These are phyloP conservation scores for Calameuta pallipes DNA, from an alignment of 2,888 invertebrate species.

Conservation along the genomic window DNA sequence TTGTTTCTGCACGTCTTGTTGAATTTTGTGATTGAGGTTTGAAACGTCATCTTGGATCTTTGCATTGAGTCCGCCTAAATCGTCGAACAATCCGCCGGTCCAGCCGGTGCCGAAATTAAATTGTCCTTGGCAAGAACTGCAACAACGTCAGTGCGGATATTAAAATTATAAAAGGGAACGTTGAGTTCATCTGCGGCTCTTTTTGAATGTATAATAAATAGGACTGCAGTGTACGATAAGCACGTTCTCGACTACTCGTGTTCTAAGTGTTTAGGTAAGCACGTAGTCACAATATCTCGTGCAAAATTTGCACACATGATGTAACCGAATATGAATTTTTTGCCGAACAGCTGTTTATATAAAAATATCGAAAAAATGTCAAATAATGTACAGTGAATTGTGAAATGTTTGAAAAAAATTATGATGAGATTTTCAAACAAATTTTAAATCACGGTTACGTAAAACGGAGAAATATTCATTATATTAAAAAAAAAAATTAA, in stretches of 20 bases:
- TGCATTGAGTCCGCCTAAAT: constrained; percentile 25
- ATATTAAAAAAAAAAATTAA: no score
- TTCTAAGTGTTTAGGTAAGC: not conserved
- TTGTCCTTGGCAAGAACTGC: constrained; percentile 26
- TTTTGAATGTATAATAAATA: not conserved
- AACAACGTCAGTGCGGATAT: not conserved
- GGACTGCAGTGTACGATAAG: not conserved
- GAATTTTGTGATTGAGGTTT: constrained; percentile 28
- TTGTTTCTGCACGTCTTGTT: constrained; percentile 25
- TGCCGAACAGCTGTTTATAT: not conserved
- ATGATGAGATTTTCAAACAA: no score
- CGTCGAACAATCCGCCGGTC: constrained; percentile 23
- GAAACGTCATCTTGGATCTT: constrained; percentile 35
- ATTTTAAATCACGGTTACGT: no score
- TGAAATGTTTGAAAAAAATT: not conserved
- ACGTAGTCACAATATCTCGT: not conserved
- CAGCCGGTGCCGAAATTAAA: constrained; percentile 20
- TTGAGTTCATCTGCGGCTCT: not conserved
- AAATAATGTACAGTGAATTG: not conserved
- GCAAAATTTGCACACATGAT: not conserved
- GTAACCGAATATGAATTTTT: not conserved
- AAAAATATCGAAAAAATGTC: not conserved
- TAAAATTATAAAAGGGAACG: not conserved
- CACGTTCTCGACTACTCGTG: not conserved
- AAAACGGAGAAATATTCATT: no score